A percentile compares a stretch with the other conserved stretches of the same genome.
Conservation (phyloP, 37 sponge, comb jelly and placozoan species). For the Diacarnus erythraeanus region DNA sequence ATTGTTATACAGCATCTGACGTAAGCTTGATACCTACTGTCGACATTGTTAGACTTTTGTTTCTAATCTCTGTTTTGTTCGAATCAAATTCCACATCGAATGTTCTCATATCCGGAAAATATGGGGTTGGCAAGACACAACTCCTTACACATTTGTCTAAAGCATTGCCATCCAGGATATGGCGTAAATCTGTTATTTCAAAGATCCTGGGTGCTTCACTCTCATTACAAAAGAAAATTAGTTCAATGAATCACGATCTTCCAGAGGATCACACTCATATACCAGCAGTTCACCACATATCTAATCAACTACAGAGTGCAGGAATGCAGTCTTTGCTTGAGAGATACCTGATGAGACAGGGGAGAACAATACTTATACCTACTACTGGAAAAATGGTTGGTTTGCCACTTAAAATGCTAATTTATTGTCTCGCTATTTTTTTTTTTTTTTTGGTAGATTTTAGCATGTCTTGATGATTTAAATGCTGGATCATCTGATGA, state of each 20-base stretch:
- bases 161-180: neutral
- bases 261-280: neutral
- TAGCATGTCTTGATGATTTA: conserved; percentile 73
- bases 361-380: neutral
- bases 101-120: conserved; percentile 47
- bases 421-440: neutral
- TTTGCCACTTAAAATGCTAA: neutral
- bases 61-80: conserved; percentile 48
- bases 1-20: neutral
- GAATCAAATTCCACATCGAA: neutral
- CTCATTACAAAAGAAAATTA: neutral
- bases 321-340: conserved; percentile 10
- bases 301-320: neutral
- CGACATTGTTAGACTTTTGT: conserved; percentile 35
- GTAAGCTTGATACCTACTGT: conserved; percentile 58
- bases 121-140: conserved; percentile 48
- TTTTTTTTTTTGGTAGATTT: conserved; percentile 20
- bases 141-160: conserved; percentile 4
- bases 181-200: neutral
- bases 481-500: conserved; percentile 49
- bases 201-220: neutral
- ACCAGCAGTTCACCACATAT: neutral
- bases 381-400: conserved; percentile 6
- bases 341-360: neutral
- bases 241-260: neutral